phyloP scores from a whole-genome alignment of 2,888 invertebrate genomes.

The Copidosoma aretas region DNA sequence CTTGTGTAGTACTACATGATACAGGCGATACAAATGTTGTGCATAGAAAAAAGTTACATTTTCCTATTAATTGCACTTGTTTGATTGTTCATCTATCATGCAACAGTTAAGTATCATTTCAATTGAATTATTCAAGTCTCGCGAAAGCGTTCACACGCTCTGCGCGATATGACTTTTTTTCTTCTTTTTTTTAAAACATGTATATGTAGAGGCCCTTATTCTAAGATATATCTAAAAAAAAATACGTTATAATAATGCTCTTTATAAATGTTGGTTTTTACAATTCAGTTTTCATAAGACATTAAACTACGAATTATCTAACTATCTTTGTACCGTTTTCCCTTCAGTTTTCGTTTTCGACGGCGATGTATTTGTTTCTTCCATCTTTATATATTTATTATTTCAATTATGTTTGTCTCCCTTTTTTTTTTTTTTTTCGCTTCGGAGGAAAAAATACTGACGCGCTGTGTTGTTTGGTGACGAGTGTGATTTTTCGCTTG shows the following conservation, averaged over 20 bases:
- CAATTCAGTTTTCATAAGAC: background rate
- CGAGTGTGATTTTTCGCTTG: background rate
- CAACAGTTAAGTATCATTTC: background rate
- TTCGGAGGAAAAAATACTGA: slow-evolving; percentile 33
- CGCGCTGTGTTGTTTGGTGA: slow-evolving; percentile 10
- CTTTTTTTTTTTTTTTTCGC: slow-evolving; percentile 3
- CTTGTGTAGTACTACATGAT: background rate
- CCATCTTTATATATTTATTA: slow-evolving; percentile 34
- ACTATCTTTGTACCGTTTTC: background rate
- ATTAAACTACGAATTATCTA: background rate
- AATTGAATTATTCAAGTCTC: background rate
- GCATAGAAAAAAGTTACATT: slow-evolving; percentile 27
- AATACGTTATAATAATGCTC: too few relatives aligned
- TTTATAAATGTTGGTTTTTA: background rate
- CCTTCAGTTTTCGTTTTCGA: background rate
- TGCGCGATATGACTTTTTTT: background rate
- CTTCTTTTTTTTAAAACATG: background rate
- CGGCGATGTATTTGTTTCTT: slow-evolving; percentile 5
- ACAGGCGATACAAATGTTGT: slow-evolving; percentile 7
- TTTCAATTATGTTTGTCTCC: slow-evolving; percentile 13
- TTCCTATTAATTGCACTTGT: slow-evolving; percentile 25
- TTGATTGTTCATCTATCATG: background rate
- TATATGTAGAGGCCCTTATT: background rate
- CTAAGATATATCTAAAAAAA: background rate
- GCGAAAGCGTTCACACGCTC: background rate